Evolutionary conservation across 35 echinoderm and acorn worm species (phyloP).

Genomic region (Hemicentrotus pulcherrimus): DNA sequence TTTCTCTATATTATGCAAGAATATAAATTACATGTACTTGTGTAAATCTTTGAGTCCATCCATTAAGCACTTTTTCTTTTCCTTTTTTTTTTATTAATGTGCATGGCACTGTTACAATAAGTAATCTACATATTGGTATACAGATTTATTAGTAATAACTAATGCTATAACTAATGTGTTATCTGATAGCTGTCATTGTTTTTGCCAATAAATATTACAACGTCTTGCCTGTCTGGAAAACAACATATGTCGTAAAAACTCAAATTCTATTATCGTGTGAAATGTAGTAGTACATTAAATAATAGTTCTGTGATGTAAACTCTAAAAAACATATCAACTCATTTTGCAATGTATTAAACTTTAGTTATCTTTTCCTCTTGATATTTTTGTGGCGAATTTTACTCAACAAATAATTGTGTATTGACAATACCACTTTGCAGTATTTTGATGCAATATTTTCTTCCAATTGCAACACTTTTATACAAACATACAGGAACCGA

Average conservation of each 20-base stretch:
- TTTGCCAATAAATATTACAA: not conserved
- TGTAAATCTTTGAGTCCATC: not conserved
- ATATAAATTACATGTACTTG: not conserved
- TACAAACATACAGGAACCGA: no score
- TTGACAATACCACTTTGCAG: no score
- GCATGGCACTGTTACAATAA: not conserved
- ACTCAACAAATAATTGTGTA: not conserved
- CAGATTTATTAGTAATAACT: not conserved
- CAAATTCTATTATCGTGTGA: not conserved
- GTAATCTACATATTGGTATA: not conserved
- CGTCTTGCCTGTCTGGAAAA: not conserved
- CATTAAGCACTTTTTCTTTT: not conserved
- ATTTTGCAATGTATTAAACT: not conserved
- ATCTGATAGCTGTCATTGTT: not conserved
- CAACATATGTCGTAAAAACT: not conserved
- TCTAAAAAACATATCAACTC: not conserved
- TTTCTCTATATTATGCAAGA: not conserved
- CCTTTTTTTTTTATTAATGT: not conserved
- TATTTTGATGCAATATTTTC: slow-evolving; percentile 6
- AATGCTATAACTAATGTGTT: not conserved
- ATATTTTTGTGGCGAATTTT: not conserved
- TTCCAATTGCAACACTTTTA: not conserved
- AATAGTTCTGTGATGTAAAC: not conserved
- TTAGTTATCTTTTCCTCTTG: not conserved
- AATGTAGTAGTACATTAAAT: not conserved